A percentile compares a stretch with the other conserved stretches of the same genome.
phyloP scores from a whole-genome alignment of 2,888 invertebrate species.

The Mamestra brassicae region DNA sequence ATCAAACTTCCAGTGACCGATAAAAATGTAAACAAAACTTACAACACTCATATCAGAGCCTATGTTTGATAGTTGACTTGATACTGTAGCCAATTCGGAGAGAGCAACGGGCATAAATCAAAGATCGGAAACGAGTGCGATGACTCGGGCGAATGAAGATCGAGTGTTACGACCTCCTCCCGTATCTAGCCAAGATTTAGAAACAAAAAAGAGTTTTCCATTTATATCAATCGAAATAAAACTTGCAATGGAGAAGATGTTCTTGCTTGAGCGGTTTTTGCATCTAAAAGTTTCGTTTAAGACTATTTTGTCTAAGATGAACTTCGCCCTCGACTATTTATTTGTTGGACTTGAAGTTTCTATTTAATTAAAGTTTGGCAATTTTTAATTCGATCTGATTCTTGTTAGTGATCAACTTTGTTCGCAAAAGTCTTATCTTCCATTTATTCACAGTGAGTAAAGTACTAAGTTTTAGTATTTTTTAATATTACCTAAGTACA shows the following conservation, averaged over 20 bases:
- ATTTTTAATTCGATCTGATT: not conserved
- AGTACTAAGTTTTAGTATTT: too few relatives aligned
- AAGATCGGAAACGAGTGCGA: slow-evolving; percentile 72
- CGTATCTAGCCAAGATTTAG: slow-evolving; percentile 55
- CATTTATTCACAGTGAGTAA: too few relatives aligned
- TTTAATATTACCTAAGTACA: too few relatives aligned
- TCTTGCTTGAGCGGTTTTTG: slow-evolving; percentile 34
- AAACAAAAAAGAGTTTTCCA: slow-evolving; percentile 59
- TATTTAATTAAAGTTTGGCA: slow-evolving; percentile 4
- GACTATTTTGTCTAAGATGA: slow-evolving; percentile 25
- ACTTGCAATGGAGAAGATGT: slow-evolving; percentile 33
- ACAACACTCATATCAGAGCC: slow-evolving; percentile 17
- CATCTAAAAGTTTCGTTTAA: slow-evolving; percentile 22
- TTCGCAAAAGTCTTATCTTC: not conserved
- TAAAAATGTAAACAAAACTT: slow-evolving; percentile 12
- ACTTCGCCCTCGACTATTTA: slow-evolving; percentile 11
- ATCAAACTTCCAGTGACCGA: not conserved
- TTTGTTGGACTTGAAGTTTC: slow-evolving; percentile 21
- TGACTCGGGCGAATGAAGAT: slow-evolving; percentile 71
- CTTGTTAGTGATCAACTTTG: not conserved
- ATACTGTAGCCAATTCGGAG: slow-evolving; percentile 51
- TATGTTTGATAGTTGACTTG: slow-evolving; percentile 39
- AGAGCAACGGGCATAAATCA: slow-evolving; percentile 73
- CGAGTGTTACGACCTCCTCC: slow-evolving; percentile 64
- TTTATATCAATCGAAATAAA: slow-evolving; percentile 63